Conservation (phyloP, 2,797 vertebrate genomes). For the Acropternis orthonyx region DNA sequence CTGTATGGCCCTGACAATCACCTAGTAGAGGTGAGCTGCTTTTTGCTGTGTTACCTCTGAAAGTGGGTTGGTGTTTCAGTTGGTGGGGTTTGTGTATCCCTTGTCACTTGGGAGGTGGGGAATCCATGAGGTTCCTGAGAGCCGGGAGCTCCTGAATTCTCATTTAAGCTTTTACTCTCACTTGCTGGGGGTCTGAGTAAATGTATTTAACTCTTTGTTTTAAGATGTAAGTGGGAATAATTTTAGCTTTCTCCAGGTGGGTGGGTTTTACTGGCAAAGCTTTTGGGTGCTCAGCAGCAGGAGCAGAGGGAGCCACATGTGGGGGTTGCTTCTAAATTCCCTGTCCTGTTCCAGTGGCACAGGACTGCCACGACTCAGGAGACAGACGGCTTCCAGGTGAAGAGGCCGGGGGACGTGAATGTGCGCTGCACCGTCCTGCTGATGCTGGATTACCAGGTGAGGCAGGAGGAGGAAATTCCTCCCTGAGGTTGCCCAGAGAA, state of each 20-base stretch:
- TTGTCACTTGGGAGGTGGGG: neutral
- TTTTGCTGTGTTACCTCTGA: neutral
- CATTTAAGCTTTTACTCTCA: neutral
- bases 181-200: neutral
- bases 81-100: neutral
- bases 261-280: neutral
- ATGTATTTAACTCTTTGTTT: neutral
- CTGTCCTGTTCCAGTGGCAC: slow-evolving; percentile 86
- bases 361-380: slow-evolving; percentile 98
- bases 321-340: neutral
- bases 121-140: neutral
- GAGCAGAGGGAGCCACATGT: neutral
- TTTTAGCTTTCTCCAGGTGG: neutral
- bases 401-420: slow-evolving; percentile 95
- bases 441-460: slow-evolving; percentile 98
- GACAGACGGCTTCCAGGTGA: slow-evolving; percentile 99
- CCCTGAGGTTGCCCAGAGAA: rapidly evolving
- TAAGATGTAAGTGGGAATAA: neutral
- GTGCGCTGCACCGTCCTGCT: slow-evolving; percentile 97
- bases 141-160: neutral
- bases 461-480: rapidly evolving
- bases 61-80: neutral
- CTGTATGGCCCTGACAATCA: slow-evolving; percentile 99
- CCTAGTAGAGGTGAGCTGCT: slow-evolving; percentile 91
- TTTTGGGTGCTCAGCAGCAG: slow-evolving; percentile 20